These are phyloP conservation scores for Ictalurus furcatus DNA, from an alignment of 2,113 vertebrate species.

Conservation along the genomic window DNA sequence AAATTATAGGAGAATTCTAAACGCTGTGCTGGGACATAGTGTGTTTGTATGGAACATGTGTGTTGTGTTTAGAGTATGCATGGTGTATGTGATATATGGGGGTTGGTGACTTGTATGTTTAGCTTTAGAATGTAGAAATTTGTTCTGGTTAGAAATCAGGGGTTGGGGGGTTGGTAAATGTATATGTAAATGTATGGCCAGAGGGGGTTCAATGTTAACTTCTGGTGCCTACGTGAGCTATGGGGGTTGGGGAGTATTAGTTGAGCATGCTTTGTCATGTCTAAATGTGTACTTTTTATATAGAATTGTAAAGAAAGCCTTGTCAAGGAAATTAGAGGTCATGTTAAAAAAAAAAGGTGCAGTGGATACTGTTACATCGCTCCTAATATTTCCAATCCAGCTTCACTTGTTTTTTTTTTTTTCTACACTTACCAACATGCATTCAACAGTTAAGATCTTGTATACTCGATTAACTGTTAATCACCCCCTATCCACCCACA, in stretches of 20 bases:
- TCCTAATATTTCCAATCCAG: slow-evolving; percentile 10
- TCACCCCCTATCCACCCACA: slow-evolving; percentile 19
- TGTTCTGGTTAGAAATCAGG: slow-evolving; percentile 15
- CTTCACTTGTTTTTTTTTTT: neutral
- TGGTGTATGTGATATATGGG: slow-evolving; percentile 21
- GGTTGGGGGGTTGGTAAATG: slow-evolving; percentile 24
- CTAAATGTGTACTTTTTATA: neutral
- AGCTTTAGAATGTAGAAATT: neutral
- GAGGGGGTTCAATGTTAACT: slow-evolving; percentile 1
- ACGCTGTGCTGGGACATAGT: neutral
- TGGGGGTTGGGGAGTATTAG: slow-evolving; percentile 27
- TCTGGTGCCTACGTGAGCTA: slow-evolving; percentile 17
- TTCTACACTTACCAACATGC: slow-evolving; percentile 8
- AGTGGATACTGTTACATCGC: neutral
- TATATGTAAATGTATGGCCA: slow-evolving; percentile 35
- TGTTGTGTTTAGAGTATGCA: neutral
- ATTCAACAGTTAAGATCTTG: slow-evolving; percentile 29
- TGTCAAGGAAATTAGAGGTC: neutral
- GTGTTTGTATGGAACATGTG: neutral
- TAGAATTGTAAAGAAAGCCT: neutral
- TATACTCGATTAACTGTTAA: slow-evolving; percentile 42
- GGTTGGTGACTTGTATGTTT: slow-evolving; percentile 1
- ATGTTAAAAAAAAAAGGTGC: neutral
- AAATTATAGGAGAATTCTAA: no score
- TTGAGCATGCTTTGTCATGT: slow-evolving; percentile 1